Conservation (phyloP, 2,888 invertebrate genomes). For the Oxyscelio sp. region DNA sequence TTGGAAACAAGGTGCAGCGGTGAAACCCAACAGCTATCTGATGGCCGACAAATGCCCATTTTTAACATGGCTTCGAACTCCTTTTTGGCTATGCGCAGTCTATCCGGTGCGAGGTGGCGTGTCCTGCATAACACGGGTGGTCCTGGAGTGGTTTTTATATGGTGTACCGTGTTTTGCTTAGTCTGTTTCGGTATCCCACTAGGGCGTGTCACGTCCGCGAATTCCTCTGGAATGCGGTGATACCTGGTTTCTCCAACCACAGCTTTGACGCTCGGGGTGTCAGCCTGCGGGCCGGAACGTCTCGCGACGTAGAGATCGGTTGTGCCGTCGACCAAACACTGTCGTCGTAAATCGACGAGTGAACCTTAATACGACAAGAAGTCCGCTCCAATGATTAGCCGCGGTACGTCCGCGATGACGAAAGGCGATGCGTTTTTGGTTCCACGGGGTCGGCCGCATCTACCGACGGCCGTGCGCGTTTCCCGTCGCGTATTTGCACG, state of each 20-base stretch:
- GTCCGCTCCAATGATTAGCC: conserved; percentile 84
- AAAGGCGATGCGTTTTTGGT: conserved; percentile 68
- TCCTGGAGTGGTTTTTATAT: conserved; percentile 82
- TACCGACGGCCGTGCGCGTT: conserved; percentile 6
- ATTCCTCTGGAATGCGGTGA: conserved; percentile 29
- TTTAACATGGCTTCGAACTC: conserved; percentile 83
- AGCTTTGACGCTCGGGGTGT: conserved; percentile 5
- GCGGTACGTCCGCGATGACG: conserved; percentile 81
- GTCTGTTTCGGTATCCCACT: conserved; percentile 52
- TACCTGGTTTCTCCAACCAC: conserved; percentile 3
- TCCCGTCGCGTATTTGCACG: conserved; percentile 3
- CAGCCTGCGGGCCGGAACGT: not conserved
- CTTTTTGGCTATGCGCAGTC: conserved; percentile 79
- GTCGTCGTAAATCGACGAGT: conserved; percentile 79
- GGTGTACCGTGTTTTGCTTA: conserved; percentile 52
- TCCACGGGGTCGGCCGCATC: not conserved
- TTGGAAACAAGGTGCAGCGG: conserved; percentile 83
- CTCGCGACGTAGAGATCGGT: not conserved
- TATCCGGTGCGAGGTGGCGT: conserved; percentile 83
- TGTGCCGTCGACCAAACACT: conserved; percentile 73
- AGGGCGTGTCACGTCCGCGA: conserved; percentile 33
- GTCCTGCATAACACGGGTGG: conserved; percentile 81
- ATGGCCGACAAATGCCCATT: conserved; percentile 86
- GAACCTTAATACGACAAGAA: conserved; percentile 81
- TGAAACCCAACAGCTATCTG: conserved; percentile 85